Conservation (phyloP, 2,888 invertebrate species). For the Sialis lutaria region DNA sequence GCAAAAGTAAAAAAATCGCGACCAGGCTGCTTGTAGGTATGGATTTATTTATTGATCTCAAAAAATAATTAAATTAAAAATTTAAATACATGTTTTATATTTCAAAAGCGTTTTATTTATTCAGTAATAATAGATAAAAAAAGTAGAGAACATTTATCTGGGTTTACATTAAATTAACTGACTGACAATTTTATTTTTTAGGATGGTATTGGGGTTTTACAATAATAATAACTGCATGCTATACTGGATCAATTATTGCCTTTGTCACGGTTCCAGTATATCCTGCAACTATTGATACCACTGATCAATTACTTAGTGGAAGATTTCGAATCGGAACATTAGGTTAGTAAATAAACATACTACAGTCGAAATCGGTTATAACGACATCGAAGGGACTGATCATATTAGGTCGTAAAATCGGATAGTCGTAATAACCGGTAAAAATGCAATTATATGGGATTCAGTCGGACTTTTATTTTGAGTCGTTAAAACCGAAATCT, state of each 20-base stretch:
- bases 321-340: constrained; percentile 56
- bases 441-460: no score
- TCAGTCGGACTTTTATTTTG: no score
- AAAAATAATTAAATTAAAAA: constrained; percentile 4
- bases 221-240: constrained; percentile 67
- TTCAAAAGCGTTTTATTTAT: no score
- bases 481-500: no score
- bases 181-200: constrained; percentile 17
- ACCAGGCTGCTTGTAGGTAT: constrained; percentile 56
- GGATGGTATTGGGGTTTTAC: constrained; percentile 75
- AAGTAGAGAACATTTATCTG: no score
- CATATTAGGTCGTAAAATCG: no score
- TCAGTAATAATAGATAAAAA: no score
- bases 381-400: no score
- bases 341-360: constrained; percentile 26
- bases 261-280: constrained; percentile 65
- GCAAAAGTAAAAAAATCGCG: constrained; percentile 45
- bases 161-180: not conserved
- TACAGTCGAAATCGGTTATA: no score
- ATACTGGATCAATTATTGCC: constrained; percentile 70
- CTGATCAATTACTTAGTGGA: constrained; percentile 43
- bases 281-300: constrained; percentile 54
- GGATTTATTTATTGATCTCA: constrained; percentile 9
- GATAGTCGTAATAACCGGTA: no score
- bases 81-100: not conserved